These are phyloP conservation scores for Argyra leucocephala DNA, from an alignment of 2,888 invertebrate genomes.

Conservation along the genomic window DNA sequence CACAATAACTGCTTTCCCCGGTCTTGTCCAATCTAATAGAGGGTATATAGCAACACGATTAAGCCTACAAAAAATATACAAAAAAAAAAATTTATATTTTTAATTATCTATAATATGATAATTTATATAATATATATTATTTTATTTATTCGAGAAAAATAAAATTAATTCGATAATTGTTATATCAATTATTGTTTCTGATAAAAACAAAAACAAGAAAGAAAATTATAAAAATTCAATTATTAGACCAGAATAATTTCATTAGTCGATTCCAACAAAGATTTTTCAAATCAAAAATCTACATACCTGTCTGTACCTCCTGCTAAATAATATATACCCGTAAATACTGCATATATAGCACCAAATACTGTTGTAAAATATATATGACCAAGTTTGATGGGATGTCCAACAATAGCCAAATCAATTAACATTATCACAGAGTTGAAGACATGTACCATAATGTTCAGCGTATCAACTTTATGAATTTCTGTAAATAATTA, in stretches of 20 bases:
- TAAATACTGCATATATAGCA: constrained; percentile 58
- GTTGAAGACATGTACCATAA: constrained; percentile 51
- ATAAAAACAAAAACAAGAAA: too few relatives aligned
- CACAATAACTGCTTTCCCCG: constrained; percentile 50
- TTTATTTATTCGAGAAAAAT: background rate
- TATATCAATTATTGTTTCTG: too few relatives aligned
- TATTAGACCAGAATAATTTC: too few relatives aligned
- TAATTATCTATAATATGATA: background rate
- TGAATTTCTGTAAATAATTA: constrained; percentile 34
- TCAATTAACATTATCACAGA: constrained; percentile 64
- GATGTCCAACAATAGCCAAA: constrained; percentile 60
- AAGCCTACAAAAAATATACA: constrained; percentile 40
- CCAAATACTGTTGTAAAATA: constrained; percentile 55
- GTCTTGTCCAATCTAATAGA: constrained; percentile 65
- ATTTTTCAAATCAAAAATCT: too few relatives aligned
- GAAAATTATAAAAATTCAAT: too few relatives aligned
- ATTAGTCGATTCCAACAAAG: too few relatives aligned
- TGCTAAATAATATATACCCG: constrained; percentile 57
- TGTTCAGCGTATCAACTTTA: constrained; percentile 42
- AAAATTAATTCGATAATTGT: too few relatives aligned
- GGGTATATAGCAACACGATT: constrained; percentile 62
- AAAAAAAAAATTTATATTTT: background rate
- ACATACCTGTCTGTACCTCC: constrained; percentile 61
- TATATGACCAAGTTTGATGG: constrained; percentile 48
- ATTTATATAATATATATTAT: background rate